Conservation (phyloP, 2,113 vertebrate species). For the Catagonus wagneri region DNA sequence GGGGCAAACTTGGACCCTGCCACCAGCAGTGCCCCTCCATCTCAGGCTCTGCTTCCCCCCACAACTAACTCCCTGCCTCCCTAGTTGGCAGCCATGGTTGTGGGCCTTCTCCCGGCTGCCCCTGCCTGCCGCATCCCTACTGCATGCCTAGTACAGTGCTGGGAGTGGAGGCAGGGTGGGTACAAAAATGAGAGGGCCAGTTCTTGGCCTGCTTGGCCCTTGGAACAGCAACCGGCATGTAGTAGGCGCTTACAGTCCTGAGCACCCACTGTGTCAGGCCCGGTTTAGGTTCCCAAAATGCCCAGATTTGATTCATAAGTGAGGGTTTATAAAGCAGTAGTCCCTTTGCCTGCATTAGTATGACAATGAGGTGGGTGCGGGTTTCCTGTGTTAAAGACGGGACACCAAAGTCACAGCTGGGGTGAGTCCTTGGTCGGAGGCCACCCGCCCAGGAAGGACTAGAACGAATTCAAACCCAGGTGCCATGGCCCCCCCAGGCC, state of each 20-base stretch:
- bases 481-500: fast-evolving
- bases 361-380: not conserved
- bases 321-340: fast-evolving
- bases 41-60: not conserved
- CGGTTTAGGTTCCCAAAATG: too few relatives aligned
- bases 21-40: not conserved
- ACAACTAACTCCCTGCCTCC: not conserved
- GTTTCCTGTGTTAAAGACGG: not conserved
- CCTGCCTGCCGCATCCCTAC: fast-evolving
- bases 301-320: not conserved
- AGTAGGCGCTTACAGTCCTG: not conserved
- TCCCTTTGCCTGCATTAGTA: not conserved
- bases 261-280: not conserved
- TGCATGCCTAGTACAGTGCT: too few relatives aligned
- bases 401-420: not conserved
- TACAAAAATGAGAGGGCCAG: not conserved
- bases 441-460: not conserved
- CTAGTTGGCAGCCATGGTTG: not conserved
- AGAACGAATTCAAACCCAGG: not conserved
- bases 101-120: not conserved
- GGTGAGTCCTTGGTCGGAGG: fast-evolving
- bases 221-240: not conserved
- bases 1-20: not conserved
- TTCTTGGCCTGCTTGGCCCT: not conserved
- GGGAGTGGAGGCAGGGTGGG: not conserved